Evolutionary conservation across 2,113 vertebrate species (phyloP), one percentile per base, ranked within the genome.

Genomic region (Scolopax mira): DNA sequence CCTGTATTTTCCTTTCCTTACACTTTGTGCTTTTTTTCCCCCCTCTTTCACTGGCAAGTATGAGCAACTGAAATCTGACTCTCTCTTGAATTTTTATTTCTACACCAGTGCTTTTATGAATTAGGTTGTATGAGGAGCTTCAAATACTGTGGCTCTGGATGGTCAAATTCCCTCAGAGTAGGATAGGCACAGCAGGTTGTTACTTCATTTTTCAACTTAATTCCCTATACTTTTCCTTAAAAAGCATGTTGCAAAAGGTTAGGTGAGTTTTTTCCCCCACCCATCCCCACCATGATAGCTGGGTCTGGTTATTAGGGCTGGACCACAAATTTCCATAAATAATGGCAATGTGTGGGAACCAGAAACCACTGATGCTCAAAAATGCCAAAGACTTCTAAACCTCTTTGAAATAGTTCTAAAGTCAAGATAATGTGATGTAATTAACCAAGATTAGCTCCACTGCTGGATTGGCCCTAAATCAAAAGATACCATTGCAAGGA

Each of bases 321-420:
- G 24, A 90, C 70, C 14, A 77, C 25, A 64, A 83, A 79, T 79
- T 93, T 79, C 74, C 30, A 7, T 87, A 65, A 90, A 79, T 75
- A 83, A 89, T 37, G 33, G 7, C 57, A 90, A 33, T 54, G 19
- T 52, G 35, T 81, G 65, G 33, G 71, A 94, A 85, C 74, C 70
- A 95, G 61, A 95, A 97, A 97, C 46, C 58, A 57, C 55, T 90
- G 54, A 55, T 90, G 73, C 18, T 66, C 80, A 6, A 74, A 96
- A 93, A 77, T 85, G 64, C 72, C 87, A 66, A 96, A 97, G 89
- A 93, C 64, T 96, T 96, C 48, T 78, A 89, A 91, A 82, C 21
- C 51, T 88, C 61, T 96, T 96, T 87, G 94, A 97, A 98, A 96
- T 48, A 81, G 42, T 97, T 96, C 84, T 85, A 19, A 97, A 95